phyloP scores from a whole-genome alignment of 2,888 invertebrate species.

The Pherbina coryleti region DNA sequence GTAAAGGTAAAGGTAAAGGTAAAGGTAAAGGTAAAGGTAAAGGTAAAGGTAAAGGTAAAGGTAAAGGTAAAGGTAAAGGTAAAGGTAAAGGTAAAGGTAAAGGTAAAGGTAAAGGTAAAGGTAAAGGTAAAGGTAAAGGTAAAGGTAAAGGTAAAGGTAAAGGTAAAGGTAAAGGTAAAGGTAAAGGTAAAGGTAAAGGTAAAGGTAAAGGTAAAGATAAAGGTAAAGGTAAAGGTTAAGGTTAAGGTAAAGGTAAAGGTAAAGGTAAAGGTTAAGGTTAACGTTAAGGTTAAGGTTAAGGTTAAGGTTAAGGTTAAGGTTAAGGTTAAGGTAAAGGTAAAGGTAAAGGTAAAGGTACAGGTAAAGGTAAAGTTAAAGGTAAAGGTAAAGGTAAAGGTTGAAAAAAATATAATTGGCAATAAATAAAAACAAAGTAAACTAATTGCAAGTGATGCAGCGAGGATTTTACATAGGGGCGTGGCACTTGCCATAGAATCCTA shows the following conservation, averaged over 20 bases:
- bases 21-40: constrained; percentile 2
- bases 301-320: constrained; percentile 2
- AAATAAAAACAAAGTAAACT: too few relatives aligned
- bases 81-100: constrained; percentile 2
- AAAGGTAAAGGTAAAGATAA: constrained; percentile 2
- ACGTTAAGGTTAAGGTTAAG: constrained; percentile 2
- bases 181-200: constrained; percentile 2
- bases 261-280: constrained; percentile 2
- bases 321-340: constrained; percentile 2
- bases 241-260: constrained; percentile 2
- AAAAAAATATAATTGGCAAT: background rate
- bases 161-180: constrained; percentile 2
- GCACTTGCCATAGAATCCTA: too few relatives aligned
- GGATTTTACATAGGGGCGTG: too few relatives aligned
- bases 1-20: constrained; percentile 2
- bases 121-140: constrained; percentile 2
- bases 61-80: constrained; percentile 2
- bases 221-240: constrained; percentile 2
- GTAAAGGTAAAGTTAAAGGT: background rate
- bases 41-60: constrained; percentile 2
- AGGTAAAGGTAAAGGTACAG: background rate
- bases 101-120: constrained; percentile 2
- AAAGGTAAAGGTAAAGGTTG: background rate
- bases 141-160: constrained; percentile 2
- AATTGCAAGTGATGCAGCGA: too few relatives aligned